phyloP scores from a whole-genome alignment of 2,113 vertebrate species.

The Alosa alosa region DNA sequence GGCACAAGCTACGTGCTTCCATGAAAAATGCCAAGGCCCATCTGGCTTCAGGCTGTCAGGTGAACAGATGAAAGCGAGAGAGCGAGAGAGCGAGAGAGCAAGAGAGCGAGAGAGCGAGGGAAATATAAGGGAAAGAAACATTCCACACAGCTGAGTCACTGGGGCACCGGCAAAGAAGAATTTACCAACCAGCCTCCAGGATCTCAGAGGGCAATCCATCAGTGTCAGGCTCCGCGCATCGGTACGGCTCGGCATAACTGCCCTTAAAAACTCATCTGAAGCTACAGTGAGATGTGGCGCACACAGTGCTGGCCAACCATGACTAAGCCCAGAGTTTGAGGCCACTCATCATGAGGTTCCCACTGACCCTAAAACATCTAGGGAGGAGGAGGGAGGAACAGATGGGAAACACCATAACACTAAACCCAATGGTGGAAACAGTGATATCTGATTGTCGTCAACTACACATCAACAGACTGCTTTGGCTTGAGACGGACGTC shows the following conservation, averaged over 20 bases:
- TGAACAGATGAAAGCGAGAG: not conserved
- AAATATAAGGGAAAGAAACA: not conserved
- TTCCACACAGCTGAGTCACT: not conserved
- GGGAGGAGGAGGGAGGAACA: not conserved
- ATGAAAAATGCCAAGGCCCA: not conserved
- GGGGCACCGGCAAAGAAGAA: not conserved
- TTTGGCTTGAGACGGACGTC: not conserved
- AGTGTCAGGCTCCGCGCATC: not conserved
- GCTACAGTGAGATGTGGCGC: no score
- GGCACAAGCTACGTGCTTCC: not conserved
- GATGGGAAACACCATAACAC: conserved; percentile 1
- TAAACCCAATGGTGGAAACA: conserved; percentile 31
- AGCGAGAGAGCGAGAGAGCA: not conserved
- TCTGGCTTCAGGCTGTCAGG: not conserved
- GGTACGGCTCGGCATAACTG: not conserved
- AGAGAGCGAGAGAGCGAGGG: not conserved
- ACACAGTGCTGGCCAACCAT: not conserved
- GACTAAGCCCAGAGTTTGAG: not conserved
- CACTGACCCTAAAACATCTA: not conserved
- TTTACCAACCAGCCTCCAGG: not conserved
- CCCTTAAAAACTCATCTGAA: not conserved
- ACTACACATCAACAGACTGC: not conserved
- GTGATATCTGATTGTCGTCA: conserved; percentile 19
- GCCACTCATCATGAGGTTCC: not conserved
- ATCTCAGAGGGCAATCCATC: not conserved